Base-by-base conservation (phyloP, 2,888 invertebrate genomes). In the Yponomeuta sedellus region DNA sequence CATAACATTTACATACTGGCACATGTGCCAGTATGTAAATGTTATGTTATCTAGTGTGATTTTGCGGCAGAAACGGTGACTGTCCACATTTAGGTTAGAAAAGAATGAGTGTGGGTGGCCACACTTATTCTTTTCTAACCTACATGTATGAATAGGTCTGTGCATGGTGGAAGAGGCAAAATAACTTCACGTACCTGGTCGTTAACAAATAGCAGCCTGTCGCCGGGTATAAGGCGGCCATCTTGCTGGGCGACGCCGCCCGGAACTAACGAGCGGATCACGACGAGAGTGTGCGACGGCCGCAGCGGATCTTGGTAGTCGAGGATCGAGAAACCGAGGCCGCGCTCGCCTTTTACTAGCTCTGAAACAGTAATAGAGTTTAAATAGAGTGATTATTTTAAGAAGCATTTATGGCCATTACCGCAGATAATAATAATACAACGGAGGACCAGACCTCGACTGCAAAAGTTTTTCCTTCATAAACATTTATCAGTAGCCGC, bases 221-320 rank as follows among this genome's bases (percentile, higher is more conserved):
- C 99, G 3, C 99, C 99, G 1, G 99, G 99, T 71, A 99, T 98
- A 68, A 99, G 94, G 22, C 98, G 94, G n/a, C 99, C 99, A 85
- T 99, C 99, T 73, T 97, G 93, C 83, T 98, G 98, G 61, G 99
- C 99, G 65, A 99, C 98, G 22, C 99, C 99, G 64, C 99, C 99
- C 28, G 99, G 99, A 68, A 99, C 99, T 75, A 99, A 93, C 73
- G 98, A 98, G 73, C 99, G 94, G 81, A 99, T 98, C 74, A 99
- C 99, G 80, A 99, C 99, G 78, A 99, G 96, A 69, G 98, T 98
- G 87, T 99, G 98, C 76, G 96, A 95, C 61, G 98, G 97, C 87
- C 99, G 98, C 86, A 98, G 93, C 44, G 99, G 99, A 92, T 99
- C 99, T 93, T 98, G 93, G 68, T 92, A 92, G 91, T 98, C 99